Percentiles rank a stretch among this genome's conserved stretches.
These are phyloP conservation scores for Eptesicus fuscus DNA, from an alignment of 2,113 vertebrate species.

Conservation along the genomic window DNA sequence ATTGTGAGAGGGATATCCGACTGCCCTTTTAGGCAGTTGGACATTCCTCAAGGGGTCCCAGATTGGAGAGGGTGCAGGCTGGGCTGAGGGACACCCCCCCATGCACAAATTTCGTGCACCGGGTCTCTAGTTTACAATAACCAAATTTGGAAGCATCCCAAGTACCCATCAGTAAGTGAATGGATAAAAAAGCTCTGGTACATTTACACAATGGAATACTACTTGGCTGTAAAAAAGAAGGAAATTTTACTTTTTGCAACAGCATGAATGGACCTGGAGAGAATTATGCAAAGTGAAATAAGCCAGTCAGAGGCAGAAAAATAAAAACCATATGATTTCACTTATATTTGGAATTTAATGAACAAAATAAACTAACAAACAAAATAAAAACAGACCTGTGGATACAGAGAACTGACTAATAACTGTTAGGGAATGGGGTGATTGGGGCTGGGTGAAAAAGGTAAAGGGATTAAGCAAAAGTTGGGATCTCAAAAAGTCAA, in stretches of 20 bases:
- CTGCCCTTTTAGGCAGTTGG: too few relatives aligned
- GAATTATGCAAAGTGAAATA: not conserved
- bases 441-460: not conserved
- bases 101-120: too few relatives aligned
- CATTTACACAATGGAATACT: not conserved
- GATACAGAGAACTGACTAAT: not conserved
- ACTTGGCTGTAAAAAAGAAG: not conserved
- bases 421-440: not conserved
- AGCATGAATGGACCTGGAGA: not conserved
- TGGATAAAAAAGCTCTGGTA: not conserved
- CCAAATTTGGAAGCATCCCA: not conserved
- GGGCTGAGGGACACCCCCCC: too few relatives aligned
- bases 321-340: not conserved
- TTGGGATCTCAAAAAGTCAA: not conserved
- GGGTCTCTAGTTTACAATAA: not conserved
- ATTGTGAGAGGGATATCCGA: too few relatives aligned
- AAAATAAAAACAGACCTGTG: not conserved
- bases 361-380: not conserved
- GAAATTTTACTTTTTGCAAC: not conserved
- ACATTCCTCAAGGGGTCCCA: too few relatives aligned
- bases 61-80: too few relatives aligned
- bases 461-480: not conserved
- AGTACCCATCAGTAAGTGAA: not conserved
- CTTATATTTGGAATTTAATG: not conserved
- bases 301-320: not conserved